Evolutionary conservation across 1,140 invertebrate species (phyloP).

Genomic region (Leptinotarsa texana): DNA sequence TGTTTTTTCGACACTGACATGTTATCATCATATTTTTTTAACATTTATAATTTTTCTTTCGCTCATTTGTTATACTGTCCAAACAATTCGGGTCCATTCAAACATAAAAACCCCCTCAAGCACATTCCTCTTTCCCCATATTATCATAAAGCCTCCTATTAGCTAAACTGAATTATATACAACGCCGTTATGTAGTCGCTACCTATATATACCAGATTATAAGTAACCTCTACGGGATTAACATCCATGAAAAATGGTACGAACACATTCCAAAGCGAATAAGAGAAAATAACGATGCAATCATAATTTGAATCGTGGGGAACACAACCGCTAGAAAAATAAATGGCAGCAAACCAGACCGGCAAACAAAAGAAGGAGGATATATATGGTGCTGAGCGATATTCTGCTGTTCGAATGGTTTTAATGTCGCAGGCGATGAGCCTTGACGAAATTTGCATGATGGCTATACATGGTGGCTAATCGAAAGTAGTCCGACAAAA

Average conservation of each 20-base stretch:
- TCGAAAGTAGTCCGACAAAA: too few relatives aligned
- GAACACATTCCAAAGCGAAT: slow-evolving; percentile 5
- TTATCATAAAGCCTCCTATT: background rate
- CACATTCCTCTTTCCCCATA: background rate
- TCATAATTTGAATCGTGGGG: slow-evolving; percentile 6
- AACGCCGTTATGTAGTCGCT: background rate
- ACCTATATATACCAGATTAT: slow-evolving; percentile 1
- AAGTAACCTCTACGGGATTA: background rate
- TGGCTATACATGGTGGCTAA: background rate
- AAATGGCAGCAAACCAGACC: background rate
- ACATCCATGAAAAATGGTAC: slow-evolving; percentile 6
- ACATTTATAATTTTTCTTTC: too few relatives aligned
- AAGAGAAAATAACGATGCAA: slow-evolving; percentile 3
- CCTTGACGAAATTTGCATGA: background rate
- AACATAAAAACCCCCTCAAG: too few relatives aligned
- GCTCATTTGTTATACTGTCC: too few relatives aligned
- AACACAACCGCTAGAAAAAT: background rate
- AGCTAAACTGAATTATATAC: background rate
- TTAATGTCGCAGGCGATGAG: background rate
- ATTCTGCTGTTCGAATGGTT: background rate
- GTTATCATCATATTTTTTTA: too few relatives aligned
- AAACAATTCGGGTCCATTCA: too few relatives aligned
- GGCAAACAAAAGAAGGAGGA: background rate
- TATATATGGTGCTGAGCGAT: background rate
- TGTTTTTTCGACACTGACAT: too few relatives aligned